Percentiles rank a stretch among this genome's conserved stretches.
phyloP scores from a whole-genome alignment of 1,140 invertebrate species.

The Hesperophylax magnus region DNA sequence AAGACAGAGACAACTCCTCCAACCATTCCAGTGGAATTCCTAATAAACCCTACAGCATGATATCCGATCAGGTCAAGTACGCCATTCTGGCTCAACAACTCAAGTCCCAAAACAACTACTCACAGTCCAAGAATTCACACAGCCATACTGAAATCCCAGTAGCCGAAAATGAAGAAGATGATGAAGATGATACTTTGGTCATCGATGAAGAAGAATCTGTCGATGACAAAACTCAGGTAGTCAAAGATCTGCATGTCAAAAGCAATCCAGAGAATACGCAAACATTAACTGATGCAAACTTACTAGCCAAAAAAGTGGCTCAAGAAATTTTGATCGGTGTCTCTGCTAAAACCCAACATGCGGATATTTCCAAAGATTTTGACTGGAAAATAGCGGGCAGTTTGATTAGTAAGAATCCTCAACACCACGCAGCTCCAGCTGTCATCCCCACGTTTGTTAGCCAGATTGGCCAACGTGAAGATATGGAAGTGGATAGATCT shows the following conservation, averaged over 20 bases:
- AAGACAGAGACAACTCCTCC: constrained; percentile 54
- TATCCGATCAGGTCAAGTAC: constrained; percentile 84
- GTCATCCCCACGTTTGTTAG: constrained; percentile 50
- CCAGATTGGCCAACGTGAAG: constrained; percentile 38
- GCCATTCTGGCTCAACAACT: constrained; percentile 84
- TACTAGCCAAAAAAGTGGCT: constrained; percentile 68
- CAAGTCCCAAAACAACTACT: constrained; percentile 65
- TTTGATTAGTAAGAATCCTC: constrained; percentile 64
- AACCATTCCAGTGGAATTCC: constrained; percentile 32
- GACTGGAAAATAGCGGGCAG: constrained; percentile 70
- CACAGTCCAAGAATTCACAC: constrained; percentile 56
- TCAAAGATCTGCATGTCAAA: constrained; percentile 50
- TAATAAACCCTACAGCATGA: constrained; percentile 62
- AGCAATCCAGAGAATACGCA: neutral
- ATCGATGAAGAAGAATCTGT: constrained; percentile 76
- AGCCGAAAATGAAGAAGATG: constrained; percentile 77
- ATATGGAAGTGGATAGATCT: neutral
- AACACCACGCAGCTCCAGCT: neutral
- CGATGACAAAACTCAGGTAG: constrained; percentile 56
- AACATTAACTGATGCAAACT: constrained; percentile 2
- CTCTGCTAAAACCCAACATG: constrained; percentile 63
- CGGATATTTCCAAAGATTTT: constrained; percentile 67
- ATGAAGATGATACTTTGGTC: constrained; percentile 75
- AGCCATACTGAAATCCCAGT: constrained; percentile 64
- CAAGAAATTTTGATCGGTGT: constrained; percentile 71